Percentiles rank a stretch among this genome's conserved stretches.
phyloP scores from a whole-genome alignment of 2,113 vertebrate genomes.

The Oryzias melastigma region DNA sequence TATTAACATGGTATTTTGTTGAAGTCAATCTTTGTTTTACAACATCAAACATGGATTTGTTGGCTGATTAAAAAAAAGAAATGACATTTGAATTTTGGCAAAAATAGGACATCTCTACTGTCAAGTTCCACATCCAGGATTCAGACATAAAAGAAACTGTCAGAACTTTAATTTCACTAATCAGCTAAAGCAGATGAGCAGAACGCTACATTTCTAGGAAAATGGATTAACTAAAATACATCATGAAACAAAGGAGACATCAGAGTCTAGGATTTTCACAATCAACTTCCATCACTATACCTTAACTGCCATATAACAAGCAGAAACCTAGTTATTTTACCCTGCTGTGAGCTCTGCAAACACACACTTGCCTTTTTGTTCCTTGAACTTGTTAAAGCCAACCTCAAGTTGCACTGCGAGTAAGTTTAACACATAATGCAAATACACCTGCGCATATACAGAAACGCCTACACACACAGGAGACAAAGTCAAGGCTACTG shows the following conservation, averaged over 20 bases:
- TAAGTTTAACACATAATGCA: constrained; percentile 1
- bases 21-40: no score
- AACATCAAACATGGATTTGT: no score
- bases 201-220: no score
- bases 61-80: no score
- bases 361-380: constrained; percentile 5
- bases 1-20: no score
- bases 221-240: no score
- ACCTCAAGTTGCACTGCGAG: constrained; percentile 20
- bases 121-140: no score
- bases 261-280: neutral
- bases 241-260: neutral
- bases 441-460: neutral
- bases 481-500: constrained; percentile 16
- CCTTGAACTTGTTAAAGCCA: constrained; percentile 12
- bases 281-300: neutral
- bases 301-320: neutral
- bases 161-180: no score
- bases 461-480: constrained; percentile 4
- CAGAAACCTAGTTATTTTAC: constrained; percentile 1
- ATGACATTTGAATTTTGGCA: no score
- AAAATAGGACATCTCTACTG: no score
- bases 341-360: constrained; percentile 1
- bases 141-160: no score
- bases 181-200: no score